Percentiles rank a stretch among this genome's conserved stretches.
These are phyloP conservation scores for Philereme transversata DNA, from an alignment of 2,888 invertebrate species.

Conservation along the genomic window DNA sequence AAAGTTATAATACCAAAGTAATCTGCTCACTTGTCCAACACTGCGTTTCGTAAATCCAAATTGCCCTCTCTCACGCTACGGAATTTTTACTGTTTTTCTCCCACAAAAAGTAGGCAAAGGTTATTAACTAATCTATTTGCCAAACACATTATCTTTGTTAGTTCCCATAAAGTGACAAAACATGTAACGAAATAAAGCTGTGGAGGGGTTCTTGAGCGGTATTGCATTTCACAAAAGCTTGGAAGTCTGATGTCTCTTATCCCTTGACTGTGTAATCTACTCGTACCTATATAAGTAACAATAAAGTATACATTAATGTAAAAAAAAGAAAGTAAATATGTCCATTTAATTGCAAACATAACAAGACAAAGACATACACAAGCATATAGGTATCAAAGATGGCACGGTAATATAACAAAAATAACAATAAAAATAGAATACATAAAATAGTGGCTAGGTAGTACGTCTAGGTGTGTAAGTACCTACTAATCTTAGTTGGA, in stretches of 20 bases:
- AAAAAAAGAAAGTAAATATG: too few species aligned
- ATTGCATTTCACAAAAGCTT: conserved; percentile 33
- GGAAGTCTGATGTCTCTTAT: conserved; percentile 9
- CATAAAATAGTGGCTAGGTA: too few species aligned
- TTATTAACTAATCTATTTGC: conserved; percentile 30
- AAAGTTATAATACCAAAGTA: conserved; percentile 5
- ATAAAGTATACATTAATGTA: too few species aligned
- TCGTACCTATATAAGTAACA: too few species aligned
- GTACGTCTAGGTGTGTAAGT: too few species aligned
- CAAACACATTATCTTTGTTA: conserved; percentile 32
- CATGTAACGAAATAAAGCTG: conserved; percentile 31
- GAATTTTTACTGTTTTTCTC: conserved; percentile 27
- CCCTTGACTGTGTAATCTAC: background rate
- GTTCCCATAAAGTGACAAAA: conserved; percentile 37
- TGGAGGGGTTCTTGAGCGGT: conserved; percentile 21
- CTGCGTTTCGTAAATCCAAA: conserved; percentile 32
- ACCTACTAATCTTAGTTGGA: too few species aligned
- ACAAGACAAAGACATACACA: too few species aligned
- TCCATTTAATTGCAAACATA: too few species aligned
- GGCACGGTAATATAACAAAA: too few species aligned
- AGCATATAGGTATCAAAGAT: too few species aligned
- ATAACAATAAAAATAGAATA: too few species aligned
- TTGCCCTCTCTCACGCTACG: conserved; percentile 31
- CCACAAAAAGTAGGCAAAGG: conserved; percentile 33
- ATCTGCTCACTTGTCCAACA: conserved; percentile 9